These are phyloP conservation scores for Archilochus colubris DNA, from an alignment of 2,113 vertebrate genomes.

Conservation along the genomic window DNA sequence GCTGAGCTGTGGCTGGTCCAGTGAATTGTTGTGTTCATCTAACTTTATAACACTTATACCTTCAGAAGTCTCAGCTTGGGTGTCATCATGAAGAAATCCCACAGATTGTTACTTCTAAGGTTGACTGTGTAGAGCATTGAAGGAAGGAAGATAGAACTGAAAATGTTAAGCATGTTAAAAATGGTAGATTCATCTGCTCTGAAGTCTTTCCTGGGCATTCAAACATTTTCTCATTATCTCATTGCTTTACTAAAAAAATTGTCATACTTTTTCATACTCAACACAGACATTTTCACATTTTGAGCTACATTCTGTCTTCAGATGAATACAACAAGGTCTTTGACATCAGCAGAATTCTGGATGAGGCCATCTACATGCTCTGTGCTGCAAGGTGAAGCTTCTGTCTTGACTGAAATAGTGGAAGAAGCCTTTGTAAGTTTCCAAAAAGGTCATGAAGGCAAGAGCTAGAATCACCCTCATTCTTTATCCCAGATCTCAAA, in stretches of 20 bases:
- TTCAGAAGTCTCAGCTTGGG: not conserved
- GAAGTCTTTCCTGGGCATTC: not conserved
- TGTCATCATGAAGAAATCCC: not conserved
- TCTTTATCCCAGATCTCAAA: not conserved
- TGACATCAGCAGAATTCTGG: not conserved
- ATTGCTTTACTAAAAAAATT: not conserved
- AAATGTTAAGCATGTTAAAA: not conserved
- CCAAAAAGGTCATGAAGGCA: not conserved
- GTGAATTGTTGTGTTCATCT: not conserved
- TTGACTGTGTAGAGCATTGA: not conserved
- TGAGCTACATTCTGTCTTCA: not conserved
- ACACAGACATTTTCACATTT: not conserved
- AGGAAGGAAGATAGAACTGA: not conserved
- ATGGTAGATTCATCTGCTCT: not conserved
- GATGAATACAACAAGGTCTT: not conserved
- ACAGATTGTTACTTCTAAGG: not conserved
- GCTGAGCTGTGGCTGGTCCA: not conserved
- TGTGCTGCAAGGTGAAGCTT: not conserved
- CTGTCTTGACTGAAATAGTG: not conserved
- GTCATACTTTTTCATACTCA: not conserved
- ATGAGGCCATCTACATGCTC: rapidly evolving
- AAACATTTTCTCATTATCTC: not conserved
- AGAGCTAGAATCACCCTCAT: not conserved
- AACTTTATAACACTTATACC: not conserved
- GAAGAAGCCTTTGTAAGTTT: not conserved